A percentile compares a stretch with the other conserved stretches of the same genome.
These are phyloP conservation scores for Apotomis turbidana DNA, from an alignment of 2,888 invertebrate species.

Conservation along the genomic window DNA sequence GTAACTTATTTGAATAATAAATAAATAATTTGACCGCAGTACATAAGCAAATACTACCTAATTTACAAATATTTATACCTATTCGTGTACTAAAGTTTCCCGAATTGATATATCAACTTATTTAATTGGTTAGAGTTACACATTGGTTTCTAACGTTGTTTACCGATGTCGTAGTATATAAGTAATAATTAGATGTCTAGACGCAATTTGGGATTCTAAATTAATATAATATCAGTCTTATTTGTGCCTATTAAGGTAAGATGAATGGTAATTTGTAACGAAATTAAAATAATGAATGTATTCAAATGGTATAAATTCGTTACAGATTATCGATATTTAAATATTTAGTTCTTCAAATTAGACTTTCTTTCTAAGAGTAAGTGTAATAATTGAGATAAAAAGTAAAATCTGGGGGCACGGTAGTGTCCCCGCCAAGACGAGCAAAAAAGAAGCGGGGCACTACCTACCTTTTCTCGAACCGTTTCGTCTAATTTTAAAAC, in stretches of 20 bases:
- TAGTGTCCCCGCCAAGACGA: too few species aligned
- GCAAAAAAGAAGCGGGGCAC: too few species aligned
- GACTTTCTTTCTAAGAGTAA: too few species aligned
- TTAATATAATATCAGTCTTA: not conserved
- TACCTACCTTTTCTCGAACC: too few species aligned
- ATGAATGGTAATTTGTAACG: not conserved
- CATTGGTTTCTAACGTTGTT: slow-evolving; percentile 2
- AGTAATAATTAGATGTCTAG: slow-evolving; percentile 4
- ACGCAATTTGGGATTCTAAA: not conserved
- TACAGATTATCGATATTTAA: too few species aligned
- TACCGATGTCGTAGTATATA: not conserved
- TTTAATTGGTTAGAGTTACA: not conserved
- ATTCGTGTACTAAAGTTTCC: not conserved
- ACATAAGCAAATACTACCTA: too few species aligned
- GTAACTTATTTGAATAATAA: too few species aligned
- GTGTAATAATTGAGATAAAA: too few species aligned
- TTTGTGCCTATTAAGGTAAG: not conserved
- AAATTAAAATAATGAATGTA: not conserved
- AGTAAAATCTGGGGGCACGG: too few species aligned
- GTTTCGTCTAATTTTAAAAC: too few species aligned
- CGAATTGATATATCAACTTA: not conserved
- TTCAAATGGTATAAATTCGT: not conserved
- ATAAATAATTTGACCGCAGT: too few species aligned
- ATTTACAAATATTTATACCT: not conserved
- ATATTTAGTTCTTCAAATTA: too few species aligned